Evolutionary conservation across 2,113 vertebrate genomes (phyloP).

Genomic region (Rhinopomastus cyanomelas): DNA sequence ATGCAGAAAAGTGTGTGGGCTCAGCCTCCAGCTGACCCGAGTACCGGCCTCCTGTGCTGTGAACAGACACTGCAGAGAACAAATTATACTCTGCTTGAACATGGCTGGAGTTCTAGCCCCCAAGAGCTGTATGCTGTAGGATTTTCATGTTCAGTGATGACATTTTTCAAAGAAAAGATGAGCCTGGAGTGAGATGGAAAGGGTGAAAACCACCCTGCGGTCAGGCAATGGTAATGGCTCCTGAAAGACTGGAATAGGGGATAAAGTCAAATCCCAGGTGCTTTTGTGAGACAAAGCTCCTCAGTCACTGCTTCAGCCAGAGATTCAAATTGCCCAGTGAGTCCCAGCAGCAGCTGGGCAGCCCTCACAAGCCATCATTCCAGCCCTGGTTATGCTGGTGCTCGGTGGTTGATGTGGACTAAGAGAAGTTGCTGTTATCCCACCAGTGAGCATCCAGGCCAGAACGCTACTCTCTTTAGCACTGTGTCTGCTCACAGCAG

Average conservation of each 20-base stretch:
- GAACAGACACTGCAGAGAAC: neutral
- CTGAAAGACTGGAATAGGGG: neutral
- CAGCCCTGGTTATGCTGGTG: neutral
- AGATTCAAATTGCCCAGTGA: neutral
- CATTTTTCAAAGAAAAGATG: neutral
- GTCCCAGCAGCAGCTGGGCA: neutral
- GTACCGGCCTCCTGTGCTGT: neutral
- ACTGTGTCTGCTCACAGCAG: neutral
- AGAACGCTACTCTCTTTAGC: neutral
- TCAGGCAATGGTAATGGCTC: neutral
- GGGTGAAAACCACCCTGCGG: neutral
- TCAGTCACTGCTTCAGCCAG: neutral
- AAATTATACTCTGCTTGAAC: neutral
- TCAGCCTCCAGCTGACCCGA: neutral
- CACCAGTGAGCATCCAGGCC: neutral
- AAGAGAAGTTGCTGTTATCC: neutral
- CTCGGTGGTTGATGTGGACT: neutral
- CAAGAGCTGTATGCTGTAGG: neutral
- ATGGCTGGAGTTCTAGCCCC: neutral
- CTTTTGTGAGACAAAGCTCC: neutral
- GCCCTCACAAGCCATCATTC: neutral
- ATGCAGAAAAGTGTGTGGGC: neutral
- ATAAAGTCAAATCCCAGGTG: neutral
- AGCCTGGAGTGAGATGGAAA: neutral
- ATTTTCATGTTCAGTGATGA: neutral